Evolutionary conservation across 2,113 vertebrate genomes (phyloP), one percentile per base, ranked within the genome.

Genomic region (Hippopotamus amphibius): DNA sequence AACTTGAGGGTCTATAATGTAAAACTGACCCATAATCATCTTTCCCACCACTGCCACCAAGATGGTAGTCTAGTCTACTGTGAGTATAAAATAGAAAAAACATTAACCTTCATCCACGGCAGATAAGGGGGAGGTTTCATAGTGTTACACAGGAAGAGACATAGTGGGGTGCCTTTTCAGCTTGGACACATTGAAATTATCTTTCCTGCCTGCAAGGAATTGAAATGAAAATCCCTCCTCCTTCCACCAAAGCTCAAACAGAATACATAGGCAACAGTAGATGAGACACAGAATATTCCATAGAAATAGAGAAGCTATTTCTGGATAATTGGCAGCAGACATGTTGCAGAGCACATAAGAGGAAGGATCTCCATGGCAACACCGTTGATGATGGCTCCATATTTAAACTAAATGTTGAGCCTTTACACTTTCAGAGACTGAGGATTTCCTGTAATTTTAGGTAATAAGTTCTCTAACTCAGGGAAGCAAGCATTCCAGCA

Each of bases 241-340:
- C 53, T 96, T 92, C 59, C 30, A 66, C 69, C 53, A 50, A 88
- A 88, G 72, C 86, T 95, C 89, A 93, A 83, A 91, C 61, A 88
- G 93, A 96, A 96, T 88, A 88, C 48, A 97, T 94, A 97, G 91
- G 92, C 95, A 97, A 74, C 92, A 90, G 96, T 96, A 97, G 91
- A 90, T 95, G 84, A 97, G 85, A 93, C 63, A 88, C 72, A 88
- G 97, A 97, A 87, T 77, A 97, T 65, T 90, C 92, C 95, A 97
- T 96, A 92, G 97, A 97, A 97, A 97, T 97, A 97, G 97, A 93
- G 80, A 96, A 96, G 97, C 95, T 98, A 98, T 98, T 98, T 98
- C 96, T 97, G 97, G 97, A 95, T 97, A 98, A 98, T 97, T 97
- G 97, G 97, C 97, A 97, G 93, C 80, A 96, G 97, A 96, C 96